These are phyloP conservation scores for Caenorhabditis sinica DNA, from an alignment of 2,888 invertebrate genomes.

Conservation along the genomic window DNA sequence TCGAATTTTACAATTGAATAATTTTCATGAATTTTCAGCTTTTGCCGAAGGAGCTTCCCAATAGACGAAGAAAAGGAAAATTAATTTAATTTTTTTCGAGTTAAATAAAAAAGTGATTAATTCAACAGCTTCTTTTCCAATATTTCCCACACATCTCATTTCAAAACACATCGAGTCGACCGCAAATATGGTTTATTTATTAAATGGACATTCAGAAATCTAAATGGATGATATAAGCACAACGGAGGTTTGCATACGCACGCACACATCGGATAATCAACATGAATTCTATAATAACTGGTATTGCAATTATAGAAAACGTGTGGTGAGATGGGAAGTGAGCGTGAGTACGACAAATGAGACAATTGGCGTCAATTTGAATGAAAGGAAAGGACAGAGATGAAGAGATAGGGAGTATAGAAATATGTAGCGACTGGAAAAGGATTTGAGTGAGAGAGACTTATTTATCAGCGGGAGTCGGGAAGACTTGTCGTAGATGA, in stretches of 20 bases:
- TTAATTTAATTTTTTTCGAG: not conserved
- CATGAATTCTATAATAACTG: slow-evolving; percentile 1
- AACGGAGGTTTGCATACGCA: slow-evolving; percentile 14
- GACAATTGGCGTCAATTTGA: slow-evolving; percentile 25
- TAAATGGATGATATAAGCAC: slow-evolving; percentile 51
- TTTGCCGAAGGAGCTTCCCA: not conserved
- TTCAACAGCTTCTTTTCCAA: slow-evolving; percentile 13
- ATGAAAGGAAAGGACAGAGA: not conserved
- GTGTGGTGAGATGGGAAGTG: not conserved
- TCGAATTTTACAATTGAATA: not conserved
- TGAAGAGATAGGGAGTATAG: not conserved
- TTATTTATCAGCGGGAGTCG: slow-evolving; percentile 33
- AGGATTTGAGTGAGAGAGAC: not conserved
- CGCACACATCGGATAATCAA: not conserved
- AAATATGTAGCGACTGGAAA: not conserved
- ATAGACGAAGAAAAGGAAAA: not conserved
- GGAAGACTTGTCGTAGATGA: slow-evolving; percentile 36
- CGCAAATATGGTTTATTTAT: slow-evolving; percentile 58
- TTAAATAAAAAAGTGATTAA: slow-evolving; percentile 22
- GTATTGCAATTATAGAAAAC: not conserved
- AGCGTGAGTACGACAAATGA: not conserved
- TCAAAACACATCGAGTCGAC: slow-evolving; percentile 28
- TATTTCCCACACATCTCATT: not conserved
- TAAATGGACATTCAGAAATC: slow-evolving; percentile 58
- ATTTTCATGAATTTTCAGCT: slow-evolving; percentile 26